Base-by-base conservation (phyloP, 2,113 vertebrate genomes). In the Planiliza haematocheilus region DNA sequence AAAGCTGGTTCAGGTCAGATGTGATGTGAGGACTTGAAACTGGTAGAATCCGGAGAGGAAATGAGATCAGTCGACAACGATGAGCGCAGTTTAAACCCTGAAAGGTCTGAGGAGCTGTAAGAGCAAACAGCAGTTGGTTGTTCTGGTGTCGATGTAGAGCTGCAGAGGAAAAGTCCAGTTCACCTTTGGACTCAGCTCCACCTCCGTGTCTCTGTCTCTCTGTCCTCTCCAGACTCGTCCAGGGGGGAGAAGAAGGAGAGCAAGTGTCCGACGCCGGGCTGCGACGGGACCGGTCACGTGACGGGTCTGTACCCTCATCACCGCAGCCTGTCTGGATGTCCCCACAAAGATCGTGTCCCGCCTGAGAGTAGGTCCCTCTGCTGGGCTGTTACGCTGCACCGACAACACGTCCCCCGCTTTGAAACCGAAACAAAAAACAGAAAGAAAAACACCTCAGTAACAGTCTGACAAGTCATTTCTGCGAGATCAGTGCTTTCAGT, bases 261-360 rank as follows among this genome's bases (percentile, higher is more conserved):
- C 93, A 98, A 99, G 94, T 99, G 98, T 93, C 98, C 98, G 76
- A 99, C 98, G 78, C 98, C 98, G 39, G 98, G 97, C 85, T 99
- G 98, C 75, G 98, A 99, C 66, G 97, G 97, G 88, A 99, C 98
- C 8, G 97, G 98, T 86, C 97, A 99, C 61, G 98, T 99, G 91
- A 99, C 98, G 30, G 98, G 98, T 82, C 95, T 99, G 89, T 99
- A 99, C 92, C 98, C 98, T 17, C 98, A 99, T 92, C 98, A 99
- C 91, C 96, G 98, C 94, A 99, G 98, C 91, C 95, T 99, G 93
- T 99, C 98, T 50, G 98, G 98, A 90, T 99, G 98, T 91, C 98
- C 98, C 87, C 98, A 99, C 95, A 99, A 99, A 94, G 98, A 99
- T 94, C 95, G 97, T 65, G 98, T 99, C 92, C 98, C 98, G 74